These are phyloP conservation scores for Musca vetustissima DNA, from an alignment of 1,140 invertebrate genomes.

Conservation along the genomic window DNA sequence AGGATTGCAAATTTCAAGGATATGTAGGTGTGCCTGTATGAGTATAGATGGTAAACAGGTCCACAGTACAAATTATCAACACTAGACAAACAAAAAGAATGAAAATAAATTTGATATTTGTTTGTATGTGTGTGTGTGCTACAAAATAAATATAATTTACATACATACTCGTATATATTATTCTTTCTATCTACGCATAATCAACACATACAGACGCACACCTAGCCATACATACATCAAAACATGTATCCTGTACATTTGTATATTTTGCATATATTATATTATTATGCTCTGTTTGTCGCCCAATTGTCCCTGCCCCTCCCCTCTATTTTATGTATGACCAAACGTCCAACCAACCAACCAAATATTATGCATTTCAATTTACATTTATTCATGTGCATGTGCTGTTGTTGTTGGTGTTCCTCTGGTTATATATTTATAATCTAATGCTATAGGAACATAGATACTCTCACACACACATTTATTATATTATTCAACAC, in stretches of 20 bases:
- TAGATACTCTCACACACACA: not conserved
- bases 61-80: too few species aligned
- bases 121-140: too few species aligned
- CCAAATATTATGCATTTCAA: too few species aligned
- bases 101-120: conserved; percentile 23
- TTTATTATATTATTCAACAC: not conserved
- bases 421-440: not conserved
- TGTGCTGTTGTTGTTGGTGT: not conserved
- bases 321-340: not conserved
- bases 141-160: conserved; percentile 19
- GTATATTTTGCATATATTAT: conserved; percentile 14
- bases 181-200: not conserved
- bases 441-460: not conserved
- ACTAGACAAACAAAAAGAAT: not conserved
- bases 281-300: conserved; percentile 24
- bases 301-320: not conserved
- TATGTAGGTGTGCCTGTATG: not conserved
- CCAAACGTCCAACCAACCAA: too few species aligned
- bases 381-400: too few species aligned
- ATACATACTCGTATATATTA: conserved; percentile 30
- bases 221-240: too few species aligned
- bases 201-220: not conserved
- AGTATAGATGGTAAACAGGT: not conserved
- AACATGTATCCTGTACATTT: too few species aligned
- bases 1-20: too few species aligned